Base-by-base conservation (phyloP, 1,140 invertebrate species). In the Drosophila kurseongensis region DNA sequence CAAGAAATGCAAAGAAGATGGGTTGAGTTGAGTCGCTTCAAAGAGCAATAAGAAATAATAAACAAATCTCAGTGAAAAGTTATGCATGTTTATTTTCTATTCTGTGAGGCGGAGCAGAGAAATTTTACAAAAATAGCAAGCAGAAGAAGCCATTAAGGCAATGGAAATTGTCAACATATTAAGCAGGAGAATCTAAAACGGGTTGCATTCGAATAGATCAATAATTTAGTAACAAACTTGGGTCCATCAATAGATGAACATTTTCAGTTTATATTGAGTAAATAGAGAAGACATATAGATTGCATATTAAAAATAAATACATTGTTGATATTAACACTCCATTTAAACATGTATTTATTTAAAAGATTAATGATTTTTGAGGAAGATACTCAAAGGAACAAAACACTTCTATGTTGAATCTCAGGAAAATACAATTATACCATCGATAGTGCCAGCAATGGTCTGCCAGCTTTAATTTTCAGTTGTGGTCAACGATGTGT, bases 1-100 rank as follows among this genome's bases (percentile, higher is more conserved):
- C 6, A 52, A 38, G 14, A 23, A 55, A 27, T 45, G 56, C 14
- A 58, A 38, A 18, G 13, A 16, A 10, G n/a, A 56, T 9, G 42
- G 36, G 42, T 27, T 63, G 52, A 58, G 69, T 71, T 56, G 45
- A 47, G 56, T 42, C 60, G 69, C 82, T 88, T 73, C 78, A 88
- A 60, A 63, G 78, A 80, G 78, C 82, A 82, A 55, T 66, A 58
- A 58, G 52, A 63, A 82, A 85, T 80, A 85, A 88, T 88, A 73
- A 88, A 85, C 78, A 88, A 83, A 85, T 88, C 76, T 61, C 45
- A 73, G 76, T 73, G 62, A 88, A 73, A 88, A 85, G 23, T 76
- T 59, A 23, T 65, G 12, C 50, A 65, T 60, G 69, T 73, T 73
- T 73, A 72, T 73, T 72, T 73, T 41, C 41, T 14, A 38, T 40